Percentiles rank a stretch among this genome's conserved stretches.
These are phyloP conservation scores for Tenthredo livida DNA, from an alignment of 2,888 invertebrate species.

Conservation along the genomic window DNA sequence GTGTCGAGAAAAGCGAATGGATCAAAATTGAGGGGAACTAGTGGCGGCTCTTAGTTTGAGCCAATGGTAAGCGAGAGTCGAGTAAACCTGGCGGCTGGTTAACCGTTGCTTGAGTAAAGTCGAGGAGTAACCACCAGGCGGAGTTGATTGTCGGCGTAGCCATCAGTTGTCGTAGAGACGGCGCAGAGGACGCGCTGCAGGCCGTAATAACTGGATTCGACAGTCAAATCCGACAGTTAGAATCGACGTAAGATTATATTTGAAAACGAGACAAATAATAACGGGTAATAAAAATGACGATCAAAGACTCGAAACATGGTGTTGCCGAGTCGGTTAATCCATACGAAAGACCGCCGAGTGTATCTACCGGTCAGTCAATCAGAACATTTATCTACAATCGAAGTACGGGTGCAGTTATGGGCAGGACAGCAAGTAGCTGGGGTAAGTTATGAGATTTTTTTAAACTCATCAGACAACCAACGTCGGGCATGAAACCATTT, in stretches of 20 bases:
- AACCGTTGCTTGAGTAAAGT: conserved; percentile 29
- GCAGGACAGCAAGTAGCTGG: conserved; percentile 83
- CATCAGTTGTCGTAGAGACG: conserved; percentile 50
- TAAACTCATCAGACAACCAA: background rate
- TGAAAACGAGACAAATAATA: background rate
- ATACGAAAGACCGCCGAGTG: conserved; percentile 78
- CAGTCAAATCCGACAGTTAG: background rate
- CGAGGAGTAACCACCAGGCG: conserved; percentile 33
- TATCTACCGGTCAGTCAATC: conserved; percentile 72
- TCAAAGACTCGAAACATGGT: conserved; percentile 76
- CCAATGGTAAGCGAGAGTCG: background rate
- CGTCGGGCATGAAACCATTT: background rate
- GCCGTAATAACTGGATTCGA: background rate
- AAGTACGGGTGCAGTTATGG: conserved; percentile 81
- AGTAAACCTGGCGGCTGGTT: conserved; percentile 9
- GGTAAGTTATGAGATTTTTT: conserved; percentile 77
- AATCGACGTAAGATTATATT: background rate
- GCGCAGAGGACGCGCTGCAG: conserved; percentile 34
- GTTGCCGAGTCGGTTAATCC: conserved; percentile 79
- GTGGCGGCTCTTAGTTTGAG: background rate
- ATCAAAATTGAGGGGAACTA: conserved; percentile 20
- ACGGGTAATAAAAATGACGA: conserved; percentile 78
- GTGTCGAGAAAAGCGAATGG: background rate
- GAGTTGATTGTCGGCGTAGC: conserved; percentile 38
- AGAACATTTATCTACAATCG: conserved; percentile 81